These are phyloP conservation scores for Fistularia commersonii DNA, from an alignment of 2,797 vertebrate species.

Conservation along the genomic window DNA sequence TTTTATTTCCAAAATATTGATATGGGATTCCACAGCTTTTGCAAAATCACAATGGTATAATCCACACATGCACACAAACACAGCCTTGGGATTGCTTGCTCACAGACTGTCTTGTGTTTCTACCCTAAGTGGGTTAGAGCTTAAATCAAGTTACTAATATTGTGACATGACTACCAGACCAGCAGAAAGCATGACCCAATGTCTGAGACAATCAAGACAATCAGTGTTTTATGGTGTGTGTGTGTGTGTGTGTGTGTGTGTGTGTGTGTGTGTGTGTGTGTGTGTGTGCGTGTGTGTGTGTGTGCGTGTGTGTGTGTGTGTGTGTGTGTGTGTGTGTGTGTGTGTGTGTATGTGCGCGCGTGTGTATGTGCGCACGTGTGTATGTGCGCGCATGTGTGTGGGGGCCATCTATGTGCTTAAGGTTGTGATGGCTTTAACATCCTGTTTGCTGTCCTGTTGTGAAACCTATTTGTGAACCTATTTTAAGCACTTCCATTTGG, in stretches of 20 bases:
- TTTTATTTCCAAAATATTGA: background rate
- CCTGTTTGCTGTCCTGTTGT: conserved; percentile 33
- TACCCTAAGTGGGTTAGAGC: conserved; percentile 52
- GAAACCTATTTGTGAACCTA: conserved; percentile 32
- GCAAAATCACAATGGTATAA: background rate
- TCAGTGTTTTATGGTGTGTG: conserved; percentile 26
- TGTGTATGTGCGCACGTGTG: too few species aligned
- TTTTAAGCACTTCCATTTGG: conserved; percentile 26
- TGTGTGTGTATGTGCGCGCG: background rate
- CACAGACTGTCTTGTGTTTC: conserved; percentile 47
- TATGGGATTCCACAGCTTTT: background rate
- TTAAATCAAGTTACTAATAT: conserved; percentile 56
- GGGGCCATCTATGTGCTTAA: too few species aligned
- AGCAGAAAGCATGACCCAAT: conserved; percentile 28
- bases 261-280: background rate
- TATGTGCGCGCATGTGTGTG: too few species aligned
- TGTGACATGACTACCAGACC: conserved; percentile 54
- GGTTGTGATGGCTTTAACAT: conserved; percentile 5
- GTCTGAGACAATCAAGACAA: conserved; percentile 6
- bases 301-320: too few species aligned
- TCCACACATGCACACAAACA: conserved; percentile 2
- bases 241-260: conserved; percentile 6
- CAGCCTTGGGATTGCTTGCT: conserved; percentile 4
- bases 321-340: background rate
- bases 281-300: conserved; percentile 1